Base-by-base conservation (phyloP, 2,113 vertebrate genomes). In the Parus major region DNA sequence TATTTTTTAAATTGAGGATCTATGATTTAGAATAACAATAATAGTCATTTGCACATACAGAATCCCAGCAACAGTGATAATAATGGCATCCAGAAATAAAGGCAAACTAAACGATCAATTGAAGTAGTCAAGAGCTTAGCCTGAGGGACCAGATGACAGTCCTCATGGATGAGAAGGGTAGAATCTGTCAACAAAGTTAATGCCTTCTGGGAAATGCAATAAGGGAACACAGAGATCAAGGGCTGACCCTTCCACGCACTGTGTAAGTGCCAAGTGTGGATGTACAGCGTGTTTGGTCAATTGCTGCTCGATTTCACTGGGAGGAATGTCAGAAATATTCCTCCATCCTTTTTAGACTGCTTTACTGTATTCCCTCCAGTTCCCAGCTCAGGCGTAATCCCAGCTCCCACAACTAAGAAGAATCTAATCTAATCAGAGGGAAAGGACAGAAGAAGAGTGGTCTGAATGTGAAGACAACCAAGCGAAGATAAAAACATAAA, bases 261-360 rank as follows among this genome's bases (percentile, higher is more conserved):
- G 20, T 93, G 85, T 80, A 95, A 94, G 85, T 21, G 28, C 76
- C 0, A 10, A 75, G 49, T 46, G 76, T 75, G 86, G 82, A 90
- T 94, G 72, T 92, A 61, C 69, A 59, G 59, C 2, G 10, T 89
- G 66, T 93, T 94, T 92, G 88, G 93, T 97, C 96, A 97, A 97
- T 91, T 96, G 85, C 92, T 81, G 79, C 93, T 96, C 42, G 70
- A 73, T 94, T 96, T 96, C 93, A 87, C 76, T 68, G 76, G 77
- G 36, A 94, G 70, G 35, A 80, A 78, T 63, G 92, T 94, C 96
- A 92, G 92, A 88, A 95, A 75, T 94, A 92, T 63, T 87, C 89
- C 65, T 68, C 35, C 25, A 93, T 92, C 81, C 61, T 73, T 57
- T 88, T 86, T 57, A 84, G 89, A 46, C 49, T 91, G 70, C 52